Conservation (phyloP, 2,888 invertebrate genomes). For the Plebejus anna region DNA sequence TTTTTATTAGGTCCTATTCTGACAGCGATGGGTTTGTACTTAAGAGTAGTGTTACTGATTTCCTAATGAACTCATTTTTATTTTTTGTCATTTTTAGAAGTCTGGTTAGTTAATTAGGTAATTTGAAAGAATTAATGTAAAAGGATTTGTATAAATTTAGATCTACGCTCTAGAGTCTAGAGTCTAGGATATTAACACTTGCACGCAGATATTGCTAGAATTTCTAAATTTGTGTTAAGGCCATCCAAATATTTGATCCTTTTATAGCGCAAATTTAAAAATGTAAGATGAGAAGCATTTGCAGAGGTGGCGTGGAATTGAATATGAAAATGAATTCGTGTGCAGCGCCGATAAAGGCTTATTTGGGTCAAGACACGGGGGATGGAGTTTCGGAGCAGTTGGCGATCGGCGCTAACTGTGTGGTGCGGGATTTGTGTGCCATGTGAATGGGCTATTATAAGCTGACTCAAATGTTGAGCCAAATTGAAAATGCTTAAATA, state of each 20-base stretch:
- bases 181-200: no score
- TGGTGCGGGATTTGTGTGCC: slow-evolving; percentile 1
- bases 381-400: not conserved
- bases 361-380: slow-evolving; percentile 9
- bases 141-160: no score
- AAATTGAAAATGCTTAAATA: not conserved
- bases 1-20: not conserved
- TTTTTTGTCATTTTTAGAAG: not conserved
- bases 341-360: slow-evolving; percentile 15
- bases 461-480: not conserved
- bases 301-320: slow-evolving; percentile 6
- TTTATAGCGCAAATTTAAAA: not conserved
- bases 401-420: slow-evolving; percentile 5
- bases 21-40: no score
- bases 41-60: no score
- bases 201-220: not conserved
- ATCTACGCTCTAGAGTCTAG: no score
- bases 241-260: not conserved
- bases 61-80: not conserved
- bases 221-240: not conserved
- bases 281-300: not conserved
- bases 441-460: not conserved
- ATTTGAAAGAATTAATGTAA: no score
- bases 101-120: no score
- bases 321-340: slow-evolving; percentile 14